Evolutionary conservation across 2,888 invertebrate genomes (phyloP).

Genomic region (Euspilapteryx auroguttella): DNA sequence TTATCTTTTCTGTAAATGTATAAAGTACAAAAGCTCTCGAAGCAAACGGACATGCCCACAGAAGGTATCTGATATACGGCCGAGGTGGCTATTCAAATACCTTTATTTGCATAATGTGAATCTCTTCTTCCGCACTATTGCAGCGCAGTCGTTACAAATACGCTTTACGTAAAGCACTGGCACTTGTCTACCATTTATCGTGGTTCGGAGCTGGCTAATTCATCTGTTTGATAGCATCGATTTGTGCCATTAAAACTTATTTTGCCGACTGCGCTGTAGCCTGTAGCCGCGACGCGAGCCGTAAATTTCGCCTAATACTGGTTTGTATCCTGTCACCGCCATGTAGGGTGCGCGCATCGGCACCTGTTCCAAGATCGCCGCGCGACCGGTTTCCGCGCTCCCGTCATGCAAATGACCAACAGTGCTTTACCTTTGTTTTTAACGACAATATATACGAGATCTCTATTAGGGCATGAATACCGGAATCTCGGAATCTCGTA

Average conservation of each 20-base stretch:
- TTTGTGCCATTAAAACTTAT: slow-evolving; percentile 33
- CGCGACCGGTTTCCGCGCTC: slow-evolving; percentile 21
- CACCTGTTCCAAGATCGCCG: slow-evolving; percentile 21
- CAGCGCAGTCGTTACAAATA: slow-evolving; percentile 14
- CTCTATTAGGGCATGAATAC: too few species aligned
- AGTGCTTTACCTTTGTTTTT: slow-evolving; percentile 2
- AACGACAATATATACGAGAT: too few species aligned
- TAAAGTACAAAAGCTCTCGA: too few species aligned
- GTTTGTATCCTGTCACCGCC: slow-evolving; percentile 31
- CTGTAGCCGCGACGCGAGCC: slow-evolving; percentile 14
- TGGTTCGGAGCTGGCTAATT: slow-evolving; percentile 18
- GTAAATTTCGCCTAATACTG: slow-evolving; percentile 41
- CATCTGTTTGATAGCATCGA: slow-evolving; percentile 33
- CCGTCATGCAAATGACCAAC: neutral
- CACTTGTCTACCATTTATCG: slow-evolving; percentile 24
- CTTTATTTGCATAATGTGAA: slow-evolving; percentile 1
- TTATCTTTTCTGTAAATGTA: too few species aligned
- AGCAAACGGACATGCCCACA: too few species aligned
- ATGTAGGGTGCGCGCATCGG: slow-evolving; percentile 23
- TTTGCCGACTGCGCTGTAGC: slow-evolving; percentile 24
- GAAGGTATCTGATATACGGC: too few species aligned
- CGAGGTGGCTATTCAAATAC: neutral
- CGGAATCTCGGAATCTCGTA: too few species aligned
- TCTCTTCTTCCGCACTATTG: slow-evolving; percentile 1
- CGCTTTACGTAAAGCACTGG: slow-evolving; percentile 18